Conservation (phyloP, 2,113 vertebrate species). For the Axis porcinus region DNA sequence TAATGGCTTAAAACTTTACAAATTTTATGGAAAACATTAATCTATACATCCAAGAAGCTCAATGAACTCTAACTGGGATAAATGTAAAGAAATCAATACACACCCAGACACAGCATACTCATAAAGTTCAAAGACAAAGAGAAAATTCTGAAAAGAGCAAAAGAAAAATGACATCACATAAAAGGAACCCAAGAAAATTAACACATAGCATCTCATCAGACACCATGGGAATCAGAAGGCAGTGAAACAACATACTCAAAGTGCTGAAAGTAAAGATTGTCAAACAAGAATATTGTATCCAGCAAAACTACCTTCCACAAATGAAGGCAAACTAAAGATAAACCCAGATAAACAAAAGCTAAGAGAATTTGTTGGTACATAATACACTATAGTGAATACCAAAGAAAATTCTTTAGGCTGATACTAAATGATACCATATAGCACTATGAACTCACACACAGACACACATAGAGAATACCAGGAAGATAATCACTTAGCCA, state of each 20-base stretch:
- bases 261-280: not conserved
- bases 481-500: not conserved
- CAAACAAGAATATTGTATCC: not conserved
- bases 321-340: not conserved
- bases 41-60: not conserved
- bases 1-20: not conserved
- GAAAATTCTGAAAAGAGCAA: not conserved
- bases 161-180: not conserved
- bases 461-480: not conserved
- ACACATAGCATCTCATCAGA: not conserved
- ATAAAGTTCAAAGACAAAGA: not conserved
- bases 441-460: not conserved
- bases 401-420: not conserved
- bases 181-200: not conserved
- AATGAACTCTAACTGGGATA: not conserved
- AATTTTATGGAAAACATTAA: conserved; percentile 3
- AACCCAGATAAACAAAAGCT: not conserved
- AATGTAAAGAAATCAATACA: not conserved
- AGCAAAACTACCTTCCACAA: conserved; percentile 16
- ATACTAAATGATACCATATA: not conserved
- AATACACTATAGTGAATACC: not conserved
- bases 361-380: not conserved
- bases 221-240: not conserved
- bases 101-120: not conserved
- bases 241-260: not conserved